phyloP scores from a whole-genome alignment of 2,113 vertebrate species.

The Leucosticte australis region DNA sequence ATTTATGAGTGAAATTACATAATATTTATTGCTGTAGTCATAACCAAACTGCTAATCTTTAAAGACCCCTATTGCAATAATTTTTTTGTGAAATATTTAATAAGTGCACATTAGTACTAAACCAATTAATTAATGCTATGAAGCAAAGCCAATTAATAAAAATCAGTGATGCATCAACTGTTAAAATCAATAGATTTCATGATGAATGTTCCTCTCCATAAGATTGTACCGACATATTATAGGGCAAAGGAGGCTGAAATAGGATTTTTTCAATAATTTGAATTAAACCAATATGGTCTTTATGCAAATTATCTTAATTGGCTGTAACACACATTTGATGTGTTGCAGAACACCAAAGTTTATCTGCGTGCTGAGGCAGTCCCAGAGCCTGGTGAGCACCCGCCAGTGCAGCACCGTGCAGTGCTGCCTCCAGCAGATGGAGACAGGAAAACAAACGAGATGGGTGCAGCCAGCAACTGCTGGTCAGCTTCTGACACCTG shows the following conservation, averaged over 20 bases:
- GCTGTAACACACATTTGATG: not conserved
- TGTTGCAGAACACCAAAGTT: not conserved
- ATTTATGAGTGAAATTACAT: not conserved
- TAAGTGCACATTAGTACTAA: not conserved
- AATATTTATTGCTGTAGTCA: not conserved
- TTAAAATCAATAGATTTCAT: not conserved
- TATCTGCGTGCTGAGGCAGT: not conserved
- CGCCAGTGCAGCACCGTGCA: not conserved
- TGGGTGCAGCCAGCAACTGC: not conserved
- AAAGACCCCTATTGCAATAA: not conserved
- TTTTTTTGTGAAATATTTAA: not conserved
- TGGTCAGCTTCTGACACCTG: not conserved
- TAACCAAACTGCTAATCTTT: not conserved
- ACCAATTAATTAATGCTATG: not conserved
- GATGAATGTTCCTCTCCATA: not conserved
- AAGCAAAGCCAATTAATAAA: not conserved
- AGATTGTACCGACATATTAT: not conserved
- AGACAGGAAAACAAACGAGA: conserved; percentile 6
- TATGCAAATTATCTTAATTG: not conserved
- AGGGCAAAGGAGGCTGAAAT: not conserved
- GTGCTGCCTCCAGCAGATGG: conserved; percentile 42
- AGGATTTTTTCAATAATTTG: not conserved
- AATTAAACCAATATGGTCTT: not conserved
- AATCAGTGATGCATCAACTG: not conserved
- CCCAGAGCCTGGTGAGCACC: not conserved